These are phyloP conservation scores for Macrotis lagotis DNA, from an alignment of 2,113 vertebrate species.

Conservation along the genomic window DNA sequence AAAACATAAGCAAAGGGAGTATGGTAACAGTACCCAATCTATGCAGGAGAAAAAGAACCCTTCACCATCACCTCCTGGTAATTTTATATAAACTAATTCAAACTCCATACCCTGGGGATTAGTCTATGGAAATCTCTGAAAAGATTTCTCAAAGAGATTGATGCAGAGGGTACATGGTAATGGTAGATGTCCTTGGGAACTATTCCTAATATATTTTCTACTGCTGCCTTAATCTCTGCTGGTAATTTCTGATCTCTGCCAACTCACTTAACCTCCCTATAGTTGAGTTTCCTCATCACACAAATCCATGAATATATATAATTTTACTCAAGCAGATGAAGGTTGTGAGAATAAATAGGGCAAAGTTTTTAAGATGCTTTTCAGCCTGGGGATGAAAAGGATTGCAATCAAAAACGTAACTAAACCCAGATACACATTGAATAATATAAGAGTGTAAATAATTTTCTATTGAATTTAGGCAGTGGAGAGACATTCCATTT, in stretches of 20 bases:
- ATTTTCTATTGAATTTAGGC: background rate
- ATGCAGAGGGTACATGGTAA: background rate
- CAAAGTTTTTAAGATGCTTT: slow-evolving; percentile 20
- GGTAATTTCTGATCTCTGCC: slow-evolving; percentile 42
- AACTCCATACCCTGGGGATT: slow-evolving; percentile 37
- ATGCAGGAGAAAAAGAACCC: slow-evolving; percentile 21
- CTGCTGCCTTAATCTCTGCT: slow-evolving; percentile 48
- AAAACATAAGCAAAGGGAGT: slow-evolving; percentile 57
- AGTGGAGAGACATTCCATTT: background rate
- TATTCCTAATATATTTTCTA: background rate
- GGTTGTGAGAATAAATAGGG: slow-evolving; percentile 25
- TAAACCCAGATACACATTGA: background rate
- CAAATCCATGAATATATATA: slow-evolving; percentile 38
- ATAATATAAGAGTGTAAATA: background rate
- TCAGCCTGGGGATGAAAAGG: background rate
- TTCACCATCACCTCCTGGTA: slow-evolving; percentile 35
- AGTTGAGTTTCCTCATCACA: slow-evolving; percentile 42
- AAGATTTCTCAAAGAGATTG: slow-evolving; percentile 36
- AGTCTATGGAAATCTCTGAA: slow-evolving; percentile 38
- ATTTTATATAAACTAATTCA: slow-evolving; percentile 24
- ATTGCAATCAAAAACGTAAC: background rate
- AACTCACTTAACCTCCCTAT: slow-evolving; percentile 31
- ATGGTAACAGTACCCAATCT: slow-evolving; percentile 27
- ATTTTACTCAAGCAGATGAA: slow-evolving; percentile 29
- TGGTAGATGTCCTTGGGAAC: slow-evolving; percentile 35